Evolutionary conservation across 1,140 invertebrate genomes (phyloP).

Genomic region (Amphibalanus amphitrite): DNA sequence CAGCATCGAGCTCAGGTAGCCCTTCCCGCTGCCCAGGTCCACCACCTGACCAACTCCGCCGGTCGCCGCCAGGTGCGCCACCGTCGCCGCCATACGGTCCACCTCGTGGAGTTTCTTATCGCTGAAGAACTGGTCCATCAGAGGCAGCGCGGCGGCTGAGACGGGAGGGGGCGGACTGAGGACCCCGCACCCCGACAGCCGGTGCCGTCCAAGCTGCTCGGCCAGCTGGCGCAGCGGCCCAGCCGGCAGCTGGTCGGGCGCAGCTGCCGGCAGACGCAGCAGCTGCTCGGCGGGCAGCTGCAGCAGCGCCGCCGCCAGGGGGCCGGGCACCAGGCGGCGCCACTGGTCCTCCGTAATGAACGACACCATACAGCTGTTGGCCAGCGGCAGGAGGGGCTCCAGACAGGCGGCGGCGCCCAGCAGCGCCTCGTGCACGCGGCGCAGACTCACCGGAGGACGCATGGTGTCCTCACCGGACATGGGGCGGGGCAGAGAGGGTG

Average conservation of each 20-base stretch:
- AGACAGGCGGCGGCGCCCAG: slow-evolving; percentile 37
- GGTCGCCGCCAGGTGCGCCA: slow-evolving; percentile 27
- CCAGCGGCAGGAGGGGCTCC: slow-evolving; percentile 37
- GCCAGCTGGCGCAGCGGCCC: slow-evolving; percentile 9
- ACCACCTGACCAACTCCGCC: slow-evolving; percentile 35
- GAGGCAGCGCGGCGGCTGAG: neutral
- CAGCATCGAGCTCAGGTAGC: slow-evolving; percentile 56
- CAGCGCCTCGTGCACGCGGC: neutral
- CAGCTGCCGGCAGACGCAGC: slow-evolving; percentile 2
- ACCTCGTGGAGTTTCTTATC: slow-evolving; percentile 72
- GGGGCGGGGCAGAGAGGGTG: too few species aligned
- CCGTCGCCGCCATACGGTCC: slow-evolving; percentile 34
- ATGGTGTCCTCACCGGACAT: neutral
- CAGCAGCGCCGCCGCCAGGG: neutral
- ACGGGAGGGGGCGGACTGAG: neutral
- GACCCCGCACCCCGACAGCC: neutral
- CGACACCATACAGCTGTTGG: slow-evolving; percentile 61
- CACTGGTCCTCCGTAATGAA: slow-evolving; percentile 55
- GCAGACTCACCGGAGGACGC: neutral
- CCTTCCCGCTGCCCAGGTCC: slow-evolving; percentile 72
- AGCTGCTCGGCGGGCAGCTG: neutral
- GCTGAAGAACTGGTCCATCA: slow-evolving; percentile 43
- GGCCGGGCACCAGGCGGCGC: slow-evolving; percentile 26
- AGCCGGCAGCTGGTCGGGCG: slow-evolving; percentile 18
- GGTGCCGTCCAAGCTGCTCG: neutral